Percentiles rank a stretch among this genome's conserved stretches.
phyloP scores from a whole-genome alignment of 2,888 invertebrate genomes.

The Euproctis similis region DNA sequence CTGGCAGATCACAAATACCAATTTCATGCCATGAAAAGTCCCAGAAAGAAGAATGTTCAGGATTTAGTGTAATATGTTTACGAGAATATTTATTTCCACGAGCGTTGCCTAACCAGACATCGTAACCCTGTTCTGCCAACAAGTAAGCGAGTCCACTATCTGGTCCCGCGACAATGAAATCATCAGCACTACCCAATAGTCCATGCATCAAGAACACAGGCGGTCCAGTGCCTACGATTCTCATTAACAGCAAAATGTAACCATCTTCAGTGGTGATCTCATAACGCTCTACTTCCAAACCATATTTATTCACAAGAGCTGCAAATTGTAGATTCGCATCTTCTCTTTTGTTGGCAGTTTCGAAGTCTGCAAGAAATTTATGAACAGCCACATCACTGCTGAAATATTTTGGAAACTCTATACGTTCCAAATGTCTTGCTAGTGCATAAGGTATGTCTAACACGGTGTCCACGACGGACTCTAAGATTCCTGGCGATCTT shows the following conservation, averaged over 20 bases:
- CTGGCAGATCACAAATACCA: constrained; percentile 84
- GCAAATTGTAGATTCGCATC: constrained; percentile 34
- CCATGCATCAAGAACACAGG: constrained; percentile 56
- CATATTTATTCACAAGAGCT: constrained; percentile 40
- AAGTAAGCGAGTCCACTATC: constrained; percentile 51
- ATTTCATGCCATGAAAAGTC: constrained; percentile 89
- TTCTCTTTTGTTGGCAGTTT: constrained; percentile 24
- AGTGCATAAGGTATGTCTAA: background rate
- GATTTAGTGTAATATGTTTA: constrained; percentile 57
- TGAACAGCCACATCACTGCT: background rate
- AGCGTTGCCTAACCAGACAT: constrained; percentile 87
- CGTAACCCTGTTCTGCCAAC: constrained; percentile 78
- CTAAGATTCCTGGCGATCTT: background rate
- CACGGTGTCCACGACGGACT: background rate
- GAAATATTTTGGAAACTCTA: constrained; percentile 1
- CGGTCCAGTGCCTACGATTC: constrained; percentile 42
- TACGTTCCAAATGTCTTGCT: background rate
- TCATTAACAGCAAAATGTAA: constrained; percentile 37
- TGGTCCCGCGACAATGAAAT: constrained; percentile 45
- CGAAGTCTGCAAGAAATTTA: background rate
- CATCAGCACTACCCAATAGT: constrained; percentile 48
- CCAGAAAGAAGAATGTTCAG: constrained; percentile 73
- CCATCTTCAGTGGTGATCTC: constrained; percentile 42
- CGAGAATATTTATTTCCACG: constrained; percentile 82
- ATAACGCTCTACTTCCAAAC: constrained; percentile 36